These are phyloP conservation scores for Chaetops frenatus DNA, from an alignment of 2,113 vertebrate genomes.

Conservation along the genomic window DNA sequence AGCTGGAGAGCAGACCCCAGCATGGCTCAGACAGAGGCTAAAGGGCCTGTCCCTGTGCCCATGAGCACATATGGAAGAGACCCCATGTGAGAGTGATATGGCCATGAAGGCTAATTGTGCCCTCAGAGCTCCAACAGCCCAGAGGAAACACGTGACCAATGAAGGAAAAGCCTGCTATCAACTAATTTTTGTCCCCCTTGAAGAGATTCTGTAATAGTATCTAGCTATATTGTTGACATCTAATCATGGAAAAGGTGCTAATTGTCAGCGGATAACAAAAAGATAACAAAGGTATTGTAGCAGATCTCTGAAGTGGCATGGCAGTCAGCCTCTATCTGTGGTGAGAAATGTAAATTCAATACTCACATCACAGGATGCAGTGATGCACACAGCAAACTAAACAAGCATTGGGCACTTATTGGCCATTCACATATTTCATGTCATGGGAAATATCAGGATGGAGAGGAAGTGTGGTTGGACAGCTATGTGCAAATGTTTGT, in stretches of 20 bases:
- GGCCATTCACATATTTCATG: background rate
- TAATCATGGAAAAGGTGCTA: background rate
- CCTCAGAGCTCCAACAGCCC: background rate
- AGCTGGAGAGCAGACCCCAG: background rate
- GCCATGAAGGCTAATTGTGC: background rate
- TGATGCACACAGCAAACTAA: background rate
- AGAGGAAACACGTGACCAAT: background rate
- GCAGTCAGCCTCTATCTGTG: background rate
- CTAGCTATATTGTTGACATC: background rate
- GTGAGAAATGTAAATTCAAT: background rate
- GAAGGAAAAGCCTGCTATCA: background rate
- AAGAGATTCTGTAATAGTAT: background rate
- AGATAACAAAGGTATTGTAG: background rate
- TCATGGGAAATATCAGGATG: background rate
- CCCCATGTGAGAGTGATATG: background rate
- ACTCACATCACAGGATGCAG: background rate
- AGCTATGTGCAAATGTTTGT: accelerated
- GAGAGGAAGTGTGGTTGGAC: background rate
- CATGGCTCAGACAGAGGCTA: accelerated
- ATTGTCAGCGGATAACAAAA: background rate
- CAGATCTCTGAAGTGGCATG: background rate
- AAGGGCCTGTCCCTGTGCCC: background rate
- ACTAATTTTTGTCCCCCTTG: background rate
- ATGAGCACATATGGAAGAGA: background rate
- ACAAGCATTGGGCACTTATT: background rate